These are phyloP conservation scores for Tetanocera ferruginea DNA, from an alignment of 2,888 invertebrate genomes.

Conservation along the genomic window DNA sequence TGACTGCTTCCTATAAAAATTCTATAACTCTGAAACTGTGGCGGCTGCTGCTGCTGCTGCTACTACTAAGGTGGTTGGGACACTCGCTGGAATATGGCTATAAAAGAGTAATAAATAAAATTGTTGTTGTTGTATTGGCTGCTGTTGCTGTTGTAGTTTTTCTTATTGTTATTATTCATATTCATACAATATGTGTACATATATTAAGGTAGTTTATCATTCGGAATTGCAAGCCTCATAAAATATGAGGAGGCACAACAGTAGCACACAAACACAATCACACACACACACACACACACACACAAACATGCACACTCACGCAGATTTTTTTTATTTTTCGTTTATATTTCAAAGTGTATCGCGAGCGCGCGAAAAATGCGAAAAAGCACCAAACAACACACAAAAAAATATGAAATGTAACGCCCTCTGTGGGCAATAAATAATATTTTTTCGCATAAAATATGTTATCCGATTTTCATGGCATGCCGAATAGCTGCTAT, in stretches of 20 bases:
- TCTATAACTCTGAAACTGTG: conserved; percentile 6
- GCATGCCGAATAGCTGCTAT: conserved; percentile 66
- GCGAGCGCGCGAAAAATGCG: conserved; percentile 15
- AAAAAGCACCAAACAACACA: neutral
- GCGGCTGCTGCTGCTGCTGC: neutral
- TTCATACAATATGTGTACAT: conserved; percentile 33
- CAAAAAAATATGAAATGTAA: conserved; percentile 50
- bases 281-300: neutral
- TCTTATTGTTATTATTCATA: conserved; percentile 34
- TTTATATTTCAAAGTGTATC: conserved; percentile 1
- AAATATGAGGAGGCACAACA: conserved; percentile 37
- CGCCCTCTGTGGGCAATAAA: conserved; percentile 67
- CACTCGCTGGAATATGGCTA: neutral
- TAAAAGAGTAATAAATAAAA: conserved; percentile 4
- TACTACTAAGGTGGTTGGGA: neutral
- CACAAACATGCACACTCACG: neutral
- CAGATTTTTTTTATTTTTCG: conserved; percentile 24
- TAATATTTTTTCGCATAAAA: conserved; percentile 67
- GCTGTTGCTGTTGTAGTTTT: conserved; percentile 22
- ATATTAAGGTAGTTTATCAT: conserved; percentile 45
- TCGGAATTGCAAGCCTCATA: conserved; percentile 46
- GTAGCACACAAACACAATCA: conserved; percentile 27
- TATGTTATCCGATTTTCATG: conserved; percentile 69
- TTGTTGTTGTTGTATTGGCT: neutral
- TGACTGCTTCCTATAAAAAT: conserved; percentile 6